Evolutionary conservation across 2,113 vertebrate genomes (phyloP).

Genomic region (Macrotis lagotis): DNA sequence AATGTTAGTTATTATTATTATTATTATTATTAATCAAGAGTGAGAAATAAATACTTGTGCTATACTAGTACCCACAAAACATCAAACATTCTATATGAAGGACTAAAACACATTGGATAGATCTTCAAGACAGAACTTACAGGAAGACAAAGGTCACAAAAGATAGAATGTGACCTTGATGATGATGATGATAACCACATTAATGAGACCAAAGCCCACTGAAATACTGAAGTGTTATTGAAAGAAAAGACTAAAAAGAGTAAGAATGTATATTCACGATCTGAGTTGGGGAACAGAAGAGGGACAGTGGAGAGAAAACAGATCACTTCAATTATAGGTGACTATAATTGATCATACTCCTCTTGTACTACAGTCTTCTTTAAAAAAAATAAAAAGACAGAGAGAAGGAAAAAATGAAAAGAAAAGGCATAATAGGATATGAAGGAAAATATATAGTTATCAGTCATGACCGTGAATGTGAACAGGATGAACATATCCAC

Average conservation of each 20-base stretch:
- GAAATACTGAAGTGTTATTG: neutral
- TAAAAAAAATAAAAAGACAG: too few species aligned
- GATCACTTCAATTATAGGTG: neutral
- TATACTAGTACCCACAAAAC: neutral
- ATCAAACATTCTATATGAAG: neutral
- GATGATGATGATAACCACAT: neutral
- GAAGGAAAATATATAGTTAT: neutral
- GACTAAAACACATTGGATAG: too few species aligned
- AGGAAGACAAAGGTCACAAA: neutral
- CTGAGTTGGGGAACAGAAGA: neutral
- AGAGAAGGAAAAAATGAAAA: neutral
- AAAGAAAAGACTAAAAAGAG: neutral
- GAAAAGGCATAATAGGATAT: neutral
- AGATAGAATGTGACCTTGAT: neutral
- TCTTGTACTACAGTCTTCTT: neutral
- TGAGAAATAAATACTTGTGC: neutral
- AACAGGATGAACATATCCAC: neutral
- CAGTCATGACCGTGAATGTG: neutral
- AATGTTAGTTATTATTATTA: neutral
- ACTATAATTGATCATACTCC: too few species aligned
- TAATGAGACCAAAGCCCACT: neutral
- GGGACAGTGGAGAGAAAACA: neutral
- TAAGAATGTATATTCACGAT: neutral
- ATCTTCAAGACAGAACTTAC: neutral
- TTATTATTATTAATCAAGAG: too few species aligned